Evolutionary conservation across 2,113 vertebrate genomes (phyloP).

Genomic region (Apaloderma vittatum): DNA sequence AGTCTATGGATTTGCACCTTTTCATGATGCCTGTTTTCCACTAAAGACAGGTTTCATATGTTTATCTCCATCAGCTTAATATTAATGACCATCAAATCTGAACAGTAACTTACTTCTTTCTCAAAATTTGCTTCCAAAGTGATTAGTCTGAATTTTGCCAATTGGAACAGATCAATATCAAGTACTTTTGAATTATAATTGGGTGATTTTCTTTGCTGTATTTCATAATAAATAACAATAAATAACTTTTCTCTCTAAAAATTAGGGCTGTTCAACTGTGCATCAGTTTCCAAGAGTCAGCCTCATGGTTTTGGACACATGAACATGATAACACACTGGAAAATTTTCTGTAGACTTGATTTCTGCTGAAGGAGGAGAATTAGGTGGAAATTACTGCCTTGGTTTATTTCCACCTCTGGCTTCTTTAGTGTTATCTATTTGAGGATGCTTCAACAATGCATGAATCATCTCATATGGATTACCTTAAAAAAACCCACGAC

Average conservation of each 20-base stretch:
- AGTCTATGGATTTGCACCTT: neutral
- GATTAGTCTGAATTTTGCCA: neutral
- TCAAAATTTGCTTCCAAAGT: neutral
- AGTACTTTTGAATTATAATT: neutral
- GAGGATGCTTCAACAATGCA: neutral
- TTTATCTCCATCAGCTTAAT: neutral
- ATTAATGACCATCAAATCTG: neutral
- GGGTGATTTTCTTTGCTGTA: neutral
- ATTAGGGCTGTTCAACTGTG: neutral
- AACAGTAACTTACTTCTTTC: neutral
- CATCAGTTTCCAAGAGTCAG: neutral
- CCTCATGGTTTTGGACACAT: neutral
- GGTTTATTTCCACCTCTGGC: neutral
- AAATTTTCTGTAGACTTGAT: neutral
- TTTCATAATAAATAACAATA: slow-evolving; percentile 5
- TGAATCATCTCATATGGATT: neutral
- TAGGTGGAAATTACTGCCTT: neutral
- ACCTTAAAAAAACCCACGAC: neutral
- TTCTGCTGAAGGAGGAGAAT: neutral
- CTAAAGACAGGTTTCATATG: neutral
- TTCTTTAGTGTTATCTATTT: neutral
- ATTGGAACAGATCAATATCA: neutral
- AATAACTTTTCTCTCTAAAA: neutral
- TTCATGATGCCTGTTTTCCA: neutral
- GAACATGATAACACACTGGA: neutral